These are phyloP conservation scores for Netelia fuscicornis DNA, from an alignment of 2,888 invertebrate species.

Conservation along the genomic window DNA sequence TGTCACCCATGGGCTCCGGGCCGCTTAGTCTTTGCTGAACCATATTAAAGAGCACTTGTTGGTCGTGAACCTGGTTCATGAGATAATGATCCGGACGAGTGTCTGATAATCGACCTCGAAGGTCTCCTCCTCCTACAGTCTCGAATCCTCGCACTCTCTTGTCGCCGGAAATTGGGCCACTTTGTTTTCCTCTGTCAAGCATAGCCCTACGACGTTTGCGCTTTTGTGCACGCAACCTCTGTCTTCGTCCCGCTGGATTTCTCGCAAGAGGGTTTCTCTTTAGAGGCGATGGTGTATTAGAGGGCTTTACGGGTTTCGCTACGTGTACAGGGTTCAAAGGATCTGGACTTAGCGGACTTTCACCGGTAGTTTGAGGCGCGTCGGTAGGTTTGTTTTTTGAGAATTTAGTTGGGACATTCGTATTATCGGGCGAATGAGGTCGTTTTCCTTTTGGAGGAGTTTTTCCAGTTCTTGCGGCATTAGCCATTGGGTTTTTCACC, in stretches of 20 bases:
- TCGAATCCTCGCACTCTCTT: conserved; percentile 72
- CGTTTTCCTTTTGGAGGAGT: conserved; percentile 38
- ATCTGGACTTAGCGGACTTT: conserved; percentile 54
- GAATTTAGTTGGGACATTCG: background rate
- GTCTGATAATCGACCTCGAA: conserved; percentile 77
- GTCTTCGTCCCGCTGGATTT: conserved; percentile 9
- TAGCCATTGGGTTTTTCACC: conserved; percentile 39
- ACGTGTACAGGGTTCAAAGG: conserved; percentile 39
- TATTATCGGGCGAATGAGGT: conserved; percentile 57
- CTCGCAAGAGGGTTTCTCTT: conserved; percentile 57
- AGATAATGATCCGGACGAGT: conserved; percentile 77
- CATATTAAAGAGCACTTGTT: conserved; percentile 78
- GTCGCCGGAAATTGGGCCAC: conserved; percentile 64
- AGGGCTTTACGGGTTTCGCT: conserved; percentile 37
- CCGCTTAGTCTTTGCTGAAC: conserved; percentile 79
- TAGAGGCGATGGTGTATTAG: conserved; percentile 25
- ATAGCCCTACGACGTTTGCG: conserved; percentile 66
- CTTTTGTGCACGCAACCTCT: conserved; percentile 53
- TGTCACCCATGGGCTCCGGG: conserved; percentile 76
- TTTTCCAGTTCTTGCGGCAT: conserved; percentile 15
- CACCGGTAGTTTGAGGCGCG: background rate
- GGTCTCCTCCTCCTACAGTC: conserved; percentile 70
- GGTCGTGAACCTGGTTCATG: conserved; percentile 79
- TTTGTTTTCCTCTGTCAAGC: conserved; percentile 68
- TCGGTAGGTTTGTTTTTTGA: background rate